Base-by-base conservation (phyloP, 2,113 vertebrate genomes). In the Manacus vitellinus region DNA sequence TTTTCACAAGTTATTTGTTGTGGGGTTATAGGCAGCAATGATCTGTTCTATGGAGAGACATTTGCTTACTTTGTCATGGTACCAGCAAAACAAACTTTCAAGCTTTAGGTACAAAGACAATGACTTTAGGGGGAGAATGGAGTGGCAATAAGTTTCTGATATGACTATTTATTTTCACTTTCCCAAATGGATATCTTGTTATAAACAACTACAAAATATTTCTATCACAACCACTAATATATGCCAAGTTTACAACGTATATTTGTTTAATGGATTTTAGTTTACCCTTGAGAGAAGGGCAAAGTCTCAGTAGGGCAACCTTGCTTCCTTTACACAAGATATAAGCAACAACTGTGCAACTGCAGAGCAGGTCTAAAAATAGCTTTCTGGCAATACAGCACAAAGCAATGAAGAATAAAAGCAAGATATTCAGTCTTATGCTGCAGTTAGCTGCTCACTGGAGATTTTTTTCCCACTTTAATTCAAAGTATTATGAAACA, bases 271-370 rank as follows among this genome's bases (percentile, higher is more conserved):
- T 83, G 67, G 76, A 76, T 93, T 95, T 96, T 54, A 91, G 63
- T 91, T 94, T 94, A 89, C 84, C 86, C 94, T 97, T 95, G 94
- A 94, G 88, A 82, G 51, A 97, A 96, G 80, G 93, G 70, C 79
- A 91, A 84, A 95, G 37, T 73, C 84, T 89, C 93, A 55, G 74
- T 88, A 88, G 81, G 62, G 37, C 84, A 96, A 88, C 63, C 54
- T 91, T 89, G n/a, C 63, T 92, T 92, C 47, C 80, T 94, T 65
- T 73, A 72, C 74, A 77, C 15, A 72, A 96, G 66, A 91, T 81
- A 89, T 8, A 90, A 93, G 82, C 80, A 89, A 94, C 83, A 93
- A 94, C 88, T 63, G 72, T 93, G 73, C 68, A 85, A 80, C 56
- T 91, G 91, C 92, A 76, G 78, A 92, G 23, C 43, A 67, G 37